phyloP scores from a whole-genome alignment of 1,140 invertebrate species.

The Zaprionus nigranus region DNA sequence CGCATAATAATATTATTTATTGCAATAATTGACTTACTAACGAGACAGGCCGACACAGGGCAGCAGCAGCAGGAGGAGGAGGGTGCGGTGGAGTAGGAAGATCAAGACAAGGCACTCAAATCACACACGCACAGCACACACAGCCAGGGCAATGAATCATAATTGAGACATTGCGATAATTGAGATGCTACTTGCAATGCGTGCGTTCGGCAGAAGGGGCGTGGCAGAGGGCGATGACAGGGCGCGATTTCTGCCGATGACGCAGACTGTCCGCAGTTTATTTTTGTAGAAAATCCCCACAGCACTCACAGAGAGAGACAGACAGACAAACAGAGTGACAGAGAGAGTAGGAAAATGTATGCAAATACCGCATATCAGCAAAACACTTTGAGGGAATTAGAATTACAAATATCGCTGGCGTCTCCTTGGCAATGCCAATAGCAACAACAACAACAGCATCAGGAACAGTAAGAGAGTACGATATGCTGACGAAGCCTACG shows the following conservation, averaged over 20 bases:
- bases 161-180: slow-evolving; percentile 59
- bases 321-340: slow-evolving; percentile 2
- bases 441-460: slow-evolving; percentile 50
- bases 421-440: slow-evolving; percentile 40
- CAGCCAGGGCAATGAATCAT: slow-evolving; percentile 47
- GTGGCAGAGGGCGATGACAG: slow-evolving; percentile 20
- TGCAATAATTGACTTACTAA: slow-evolving; percentile 37
- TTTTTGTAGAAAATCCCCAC: slow-evolving; percentile 12
- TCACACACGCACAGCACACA: not conserved
- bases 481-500: slow-evolving; percentile 50
- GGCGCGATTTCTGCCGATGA: not conserved
- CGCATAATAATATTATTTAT: slow-evolving; percentile 54
- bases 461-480: not conserved
- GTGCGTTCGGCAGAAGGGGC: not conserved
- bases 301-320: not conserved
- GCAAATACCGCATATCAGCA: slow-evolving; percentile 62
- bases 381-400: slow-evolving; percentile 74
- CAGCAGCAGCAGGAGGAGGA: not conserved
- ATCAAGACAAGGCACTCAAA: slow-evolving; percentile 2
- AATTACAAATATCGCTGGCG: slow-evolving; percentile 69
- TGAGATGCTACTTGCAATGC: slow-evolving; percentile 27
- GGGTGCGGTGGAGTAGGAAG: not conserved
- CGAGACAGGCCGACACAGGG: slow-evolving; percentile 18
- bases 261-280: slow-evolving; percentile 42
- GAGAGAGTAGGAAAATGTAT: slow-evolving; percentile 16